These are phyloP conservation scores for Arizona elegans DNA, from an alignment of 2,113 vertebrate genomes.

Conservation along the genomic window DNA sequence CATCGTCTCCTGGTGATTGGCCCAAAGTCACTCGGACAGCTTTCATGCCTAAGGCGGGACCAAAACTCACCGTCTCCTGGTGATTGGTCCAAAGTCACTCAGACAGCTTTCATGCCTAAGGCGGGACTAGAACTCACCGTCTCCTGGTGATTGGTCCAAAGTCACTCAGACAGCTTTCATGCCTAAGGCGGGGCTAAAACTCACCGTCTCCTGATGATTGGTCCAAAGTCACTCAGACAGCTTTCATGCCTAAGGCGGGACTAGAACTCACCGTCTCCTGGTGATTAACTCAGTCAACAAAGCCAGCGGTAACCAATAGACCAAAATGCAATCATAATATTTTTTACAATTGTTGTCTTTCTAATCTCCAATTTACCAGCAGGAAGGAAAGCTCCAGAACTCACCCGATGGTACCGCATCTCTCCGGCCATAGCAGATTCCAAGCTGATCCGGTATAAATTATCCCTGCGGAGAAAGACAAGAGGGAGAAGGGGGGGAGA, in stretches of 20 bases:
- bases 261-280: not conserved
- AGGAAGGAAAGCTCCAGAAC: conserved; percentile 24
- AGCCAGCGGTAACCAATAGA: not conserved
- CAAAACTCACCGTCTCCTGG: no score
- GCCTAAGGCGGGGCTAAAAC: no score
- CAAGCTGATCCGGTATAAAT: conserved; percentile 88
- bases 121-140: no score
- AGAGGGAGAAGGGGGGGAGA: not conserved
- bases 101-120: not conserved
- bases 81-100: not conserved
- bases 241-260: no score
- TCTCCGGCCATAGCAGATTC: conserved; percentile 79
- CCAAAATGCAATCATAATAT: not conserved
- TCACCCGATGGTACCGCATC: conserved; percentile 90
- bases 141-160: no score
- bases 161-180: no score
- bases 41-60: no score
- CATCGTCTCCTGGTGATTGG: no score
- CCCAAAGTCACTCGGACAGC: no score
- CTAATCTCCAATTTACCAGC: not conserved
- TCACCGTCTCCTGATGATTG: no score
- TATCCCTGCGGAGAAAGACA: conserved; percentile 76
- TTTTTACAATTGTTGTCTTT: not conserved
- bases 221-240: no score
- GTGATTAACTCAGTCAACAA: not conserved